A percentile compares a stretch with the other conserved stretches of the same genome.
phyloP scores from a whole-genome alignment of 2,113 vertebrate genomes.

The Myiozetetes cayanensis region DNA sequence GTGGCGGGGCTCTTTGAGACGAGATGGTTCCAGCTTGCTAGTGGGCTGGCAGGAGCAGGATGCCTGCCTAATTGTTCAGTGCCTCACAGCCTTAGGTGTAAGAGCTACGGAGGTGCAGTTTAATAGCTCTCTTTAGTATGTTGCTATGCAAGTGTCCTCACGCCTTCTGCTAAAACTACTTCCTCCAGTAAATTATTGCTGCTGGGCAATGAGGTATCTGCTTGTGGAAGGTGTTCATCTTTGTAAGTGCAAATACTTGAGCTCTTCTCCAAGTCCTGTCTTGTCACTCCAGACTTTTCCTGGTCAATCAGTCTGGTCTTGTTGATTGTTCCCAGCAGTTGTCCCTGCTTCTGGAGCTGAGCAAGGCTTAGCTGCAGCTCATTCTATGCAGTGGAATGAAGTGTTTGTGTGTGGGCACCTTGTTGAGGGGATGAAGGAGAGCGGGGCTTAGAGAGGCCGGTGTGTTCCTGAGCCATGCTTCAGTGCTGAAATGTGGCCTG shows the following conservation, averaged over 20 bases:
- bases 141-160: neutral
- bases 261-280: neutral
- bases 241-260: neutral
- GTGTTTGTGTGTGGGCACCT: neutral
- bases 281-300: neutral
- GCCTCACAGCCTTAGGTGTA: neutral
- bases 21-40: neutral
- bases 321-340: neutral
- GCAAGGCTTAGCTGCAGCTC: neutral
- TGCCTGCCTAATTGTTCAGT: neutral
- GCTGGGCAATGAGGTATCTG: neutral
- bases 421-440: neutral
- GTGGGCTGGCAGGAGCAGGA: neutral
- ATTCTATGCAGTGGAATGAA: neutral
- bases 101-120: neutral
- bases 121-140: neutral
- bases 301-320: neutral
- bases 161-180: neutral
- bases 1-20: neutral
- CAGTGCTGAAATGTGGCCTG: neutral
- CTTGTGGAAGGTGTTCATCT: neutral
- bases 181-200: neutral
- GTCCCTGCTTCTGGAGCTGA: neutral
- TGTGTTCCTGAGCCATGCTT: neutral
- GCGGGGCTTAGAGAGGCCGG: accelerated